Conservation (phyloP, 2,797 vertebrate species). For the Cirrhinus mrigala region DNA sequence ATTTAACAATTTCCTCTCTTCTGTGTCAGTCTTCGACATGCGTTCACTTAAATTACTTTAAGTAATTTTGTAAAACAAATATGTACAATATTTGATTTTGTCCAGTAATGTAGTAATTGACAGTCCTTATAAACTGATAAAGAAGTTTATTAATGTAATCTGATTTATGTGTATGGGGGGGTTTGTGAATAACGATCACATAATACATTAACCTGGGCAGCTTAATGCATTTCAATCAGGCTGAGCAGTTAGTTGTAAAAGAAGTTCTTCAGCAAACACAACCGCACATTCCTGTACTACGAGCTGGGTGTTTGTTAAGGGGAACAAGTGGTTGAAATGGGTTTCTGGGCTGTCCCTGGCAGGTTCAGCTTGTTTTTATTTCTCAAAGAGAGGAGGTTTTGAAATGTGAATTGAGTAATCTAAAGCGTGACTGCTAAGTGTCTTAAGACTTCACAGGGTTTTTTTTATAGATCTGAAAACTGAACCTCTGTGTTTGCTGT, state of each 20-base stretch:
- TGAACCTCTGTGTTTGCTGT: not conserved
- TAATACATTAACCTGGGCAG: not conserved
- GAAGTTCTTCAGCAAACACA: conserved; percentile 36
- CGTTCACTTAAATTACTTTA: too few species aligned
- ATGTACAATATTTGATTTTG: not conserved
- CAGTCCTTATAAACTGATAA: not conserved
- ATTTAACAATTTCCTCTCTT: too few species aligned
- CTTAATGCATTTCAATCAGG: too few species aligned
- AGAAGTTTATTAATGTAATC: not conserved
- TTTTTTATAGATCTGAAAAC: not conserved
- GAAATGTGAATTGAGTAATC: conserved; percentile 13
- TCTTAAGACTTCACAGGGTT: not conserved
- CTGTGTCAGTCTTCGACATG: too few species aligned
- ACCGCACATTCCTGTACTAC: conserved; percentile 52
- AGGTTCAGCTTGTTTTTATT: conserved; percentile 42
- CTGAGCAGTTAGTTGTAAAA: not conserved
- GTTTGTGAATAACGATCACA: not conserved
- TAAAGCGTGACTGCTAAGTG: not conserved
- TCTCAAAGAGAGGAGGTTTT: not conserved
- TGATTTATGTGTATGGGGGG: not conserved
- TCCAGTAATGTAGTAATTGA: not conserved
- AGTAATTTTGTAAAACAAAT: not conserved
- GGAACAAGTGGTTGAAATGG: conserved; percentile 7
- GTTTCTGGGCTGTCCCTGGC: conserved; percentile 14
- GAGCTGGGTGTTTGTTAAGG: conserved; percentile 25